Percentiles rank a stretch among this genome's conserved stretches.
phyloP scores from a whole-genome alignment of 2,888 invertebrate species.

The Diarsia mendica region DNA sequence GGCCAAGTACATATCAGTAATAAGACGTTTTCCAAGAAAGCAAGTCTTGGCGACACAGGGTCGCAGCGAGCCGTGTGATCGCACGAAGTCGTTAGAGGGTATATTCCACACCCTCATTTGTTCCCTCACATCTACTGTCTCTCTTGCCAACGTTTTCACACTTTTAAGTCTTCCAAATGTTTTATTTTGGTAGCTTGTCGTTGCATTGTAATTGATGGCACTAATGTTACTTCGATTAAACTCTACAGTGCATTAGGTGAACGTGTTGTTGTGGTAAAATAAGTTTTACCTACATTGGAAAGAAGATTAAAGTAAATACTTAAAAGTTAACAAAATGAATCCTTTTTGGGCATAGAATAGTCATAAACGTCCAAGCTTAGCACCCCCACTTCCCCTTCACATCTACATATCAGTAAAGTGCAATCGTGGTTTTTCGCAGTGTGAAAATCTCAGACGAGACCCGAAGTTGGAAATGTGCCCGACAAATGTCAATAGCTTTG shows the following conservation, averaged over 20 bases:
- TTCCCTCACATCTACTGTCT: conserved; percentile 11
- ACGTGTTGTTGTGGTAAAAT: neutral
- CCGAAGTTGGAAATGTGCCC: conserved; percentile 55
- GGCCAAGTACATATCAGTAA: neutral
- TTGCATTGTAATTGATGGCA: neutral
- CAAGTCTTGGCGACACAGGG: conserved; percentile 1
- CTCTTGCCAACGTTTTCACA: conserved; percentile 32
- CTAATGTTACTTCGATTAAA: neutral
- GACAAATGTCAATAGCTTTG: conserved; percentile 51
- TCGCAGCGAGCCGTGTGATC: neutral
- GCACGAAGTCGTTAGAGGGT: conserved; percentile 22
- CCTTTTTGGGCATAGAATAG: neutral
- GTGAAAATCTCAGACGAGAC: conserved; percentile 38
- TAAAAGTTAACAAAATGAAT: neutral
- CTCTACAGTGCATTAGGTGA: neutral
- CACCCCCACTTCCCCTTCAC: neutral
- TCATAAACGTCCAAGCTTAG: conserved; percentile 12
- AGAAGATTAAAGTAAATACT: neutral
- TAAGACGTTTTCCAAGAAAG: conserved; percentile 1
- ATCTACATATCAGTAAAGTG: conserved; percentile 47
- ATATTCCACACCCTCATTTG: conserved; percentile 26
- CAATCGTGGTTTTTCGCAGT: conserved; percentile 38
- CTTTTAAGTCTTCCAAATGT: conserved; percentile 13
- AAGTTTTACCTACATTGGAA: neutral
- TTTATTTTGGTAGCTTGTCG: conserved; percentile 4